These are phyloP conservation scores for Falcunculus frontatus DNA, from an alignment of 2,113 vertebrate genomes.

Conservation along the genomic window DNA sequence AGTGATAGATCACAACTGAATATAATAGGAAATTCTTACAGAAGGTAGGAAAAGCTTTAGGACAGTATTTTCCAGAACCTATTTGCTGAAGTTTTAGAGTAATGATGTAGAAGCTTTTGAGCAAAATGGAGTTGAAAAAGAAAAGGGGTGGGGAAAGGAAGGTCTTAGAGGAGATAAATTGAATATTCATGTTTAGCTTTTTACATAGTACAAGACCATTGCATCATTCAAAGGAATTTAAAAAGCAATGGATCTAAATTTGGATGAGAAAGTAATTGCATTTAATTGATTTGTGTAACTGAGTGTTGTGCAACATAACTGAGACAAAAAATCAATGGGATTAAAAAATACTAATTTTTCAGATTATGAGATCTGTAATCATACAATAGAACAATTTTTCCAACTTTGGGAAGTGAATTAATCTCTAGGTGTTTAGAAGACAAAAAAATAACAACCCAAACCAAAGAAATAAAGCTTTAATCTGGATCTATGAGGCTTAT, in stretches of 20 bases:
- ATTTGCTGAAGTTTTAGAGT: not conserved
- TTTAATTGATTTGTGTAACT: not conserved
- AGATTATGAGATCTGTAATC: not conserved
- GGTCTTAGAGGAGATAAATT: not conserved
- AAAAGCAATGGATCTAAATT: not conserved
- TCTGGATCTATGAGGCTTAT: not conserved
- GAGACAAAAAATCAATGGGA: not conserved
- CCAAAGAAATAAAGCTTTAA: not conserved
- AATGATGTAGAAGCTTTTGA: not conserved
- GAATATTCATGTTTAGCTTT: not conserved
- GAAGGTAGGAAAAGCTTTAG: not conserved
- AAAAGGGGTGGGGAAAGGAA: not conserved
- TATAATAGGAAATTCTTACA: not conserved
- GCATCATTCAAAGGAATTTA: not conserved
- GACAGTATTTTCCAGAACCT: not conserved
- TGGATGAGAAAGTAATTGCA: not conserved
- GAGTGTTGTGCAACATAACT: not conserved
- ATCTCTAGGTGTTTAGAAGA: not conserved
- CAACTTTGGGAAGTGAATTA: not conserved
- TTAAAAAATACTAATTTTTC: not conserved
- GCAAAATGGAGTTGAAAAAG: not conserved
- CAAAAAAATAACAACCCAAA: not conserved
- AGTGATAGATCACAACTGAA: not conserved
- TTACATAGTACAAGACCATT: not conserved
- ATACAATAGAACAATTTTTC: accelerated